A percentile compares a stretch with the other conserved stretches of the same genome.
Evolutionary conservation across 2,113 vertebrate genomes (phyloP).

Genomic region (Leucoraja erinaceus): DNA sequence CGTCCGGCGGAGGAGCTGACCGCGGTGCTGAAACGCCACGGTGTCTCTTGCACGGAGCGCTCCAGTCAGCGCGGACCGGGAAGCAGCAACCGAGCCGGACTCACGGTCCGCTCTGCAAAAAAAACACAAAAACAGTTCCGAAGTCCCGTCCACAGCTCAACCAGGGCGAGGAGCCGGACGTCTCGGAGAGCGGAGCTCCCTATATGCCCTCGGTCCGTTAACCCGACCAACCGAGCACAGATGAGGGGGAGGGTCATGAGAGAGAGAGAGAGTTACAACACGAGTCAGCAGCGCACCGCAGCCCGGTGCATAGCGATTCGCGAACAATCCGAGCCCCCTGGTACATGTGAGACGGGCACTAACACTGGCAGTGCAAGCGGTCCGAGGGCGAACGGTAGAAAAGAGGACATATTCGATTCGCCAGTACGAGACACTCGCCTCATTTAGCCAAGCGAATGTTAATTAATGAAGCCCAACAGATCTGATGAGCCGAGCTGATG

Average conservation of each 20-base stretch:
- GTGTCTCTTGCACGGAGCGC: background rate
- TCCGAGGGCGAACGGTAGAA: background rate
- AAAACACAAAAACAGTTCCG: background rate
- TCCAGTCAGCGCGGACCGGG: background rate
- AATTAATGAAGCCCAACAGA: background rate
- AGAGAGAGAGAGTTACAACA: background rate
- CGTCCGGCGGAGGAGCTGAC: background rate
- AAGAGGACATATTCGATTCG: background rate
- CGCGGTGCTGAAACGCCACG: constrained; percentile 1
- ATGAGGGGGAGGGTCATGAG: background rate
- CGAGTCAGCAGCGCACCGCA: background rate
- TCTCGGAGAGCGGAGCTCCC: background rate
- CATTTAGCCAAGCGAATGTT: background rate
- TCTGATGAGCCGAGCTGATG: background rate
- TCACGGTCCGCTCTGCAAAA: background rate
- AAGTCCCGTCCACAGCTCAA: background rate
- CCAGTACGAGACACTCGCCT: background rate
- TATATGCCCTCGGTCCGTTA: background rate
- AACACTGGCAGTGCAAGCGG: background rate
- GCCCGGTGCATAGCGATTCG: background rate
- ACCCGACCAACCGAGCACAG: background rate
- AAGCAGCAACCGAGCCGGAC: background rate
- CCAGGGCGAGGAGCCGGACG: background rate
- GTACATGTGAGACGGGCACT: too few species aligned
- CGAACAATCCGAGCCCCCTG: too few species aligned